A percentile compares a stretch with the other conserved stretches of the same genome.
These are phyloP conservation scores for Oegoconia quadripuncta DNA, from an alignment of 2,888 invertebrate species.

Conservation along the genomic window DNA sequence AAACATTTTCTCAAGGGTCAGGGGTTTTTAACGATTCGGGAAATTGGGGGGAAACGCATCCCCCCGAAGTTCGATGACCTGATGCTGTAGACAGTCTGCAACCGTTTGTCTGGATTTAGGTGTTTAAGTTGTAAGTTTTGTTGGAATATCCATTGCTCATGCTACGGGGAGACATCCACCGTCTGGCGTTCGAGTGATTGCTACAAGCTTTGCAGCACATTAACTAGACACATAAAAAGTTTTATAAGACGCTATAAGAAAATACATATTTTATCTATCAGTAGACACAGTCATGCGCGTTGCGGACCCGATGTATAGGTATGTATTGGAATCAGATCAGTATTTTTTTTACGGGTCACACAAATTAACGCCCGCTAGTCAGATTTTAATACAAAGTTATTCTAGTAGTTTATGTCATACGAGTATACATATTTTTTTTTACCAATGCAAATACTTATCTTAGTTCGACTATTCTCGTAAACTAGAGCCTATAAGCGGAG, in stretches of 20 bases:
- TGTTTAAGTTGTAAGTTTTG: conserved; percentile 26
- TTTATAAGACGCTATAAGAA: background rate
- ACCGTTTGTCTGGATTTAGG: conserved; percentile 29
- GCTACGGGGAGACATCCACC: conserved; percentile 20
- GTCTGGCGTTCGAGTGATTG: conserved; percentile 18
- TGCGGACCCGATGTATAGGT: too few relatives aligned
- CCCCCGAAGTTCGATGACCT: conserved; percentile 32
- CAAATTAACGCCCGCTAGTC: too few relatives aligned
- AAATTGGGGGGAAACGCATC: conserved; percentile 14
- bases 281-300: too few relatives aligned
- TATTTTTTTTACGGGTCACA: too few relatives aligned
- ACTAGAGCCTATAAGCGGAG: too few relatives aligned
- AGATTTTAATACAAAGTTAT: too few relatives aligned
- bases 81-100: conserved; percentile 28
- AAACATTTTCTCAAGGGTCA: conserved; percentile 20
- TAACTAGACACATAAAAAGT: background rate
- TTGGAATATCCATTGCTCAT: conserved; percentile 25
- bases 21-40: conserved; percentile 31
- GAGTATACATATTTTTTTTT: too few relatives aligned
- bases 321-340: too few relatives aligned
- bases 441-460: too few relatives aligned
- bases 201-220: background rate
- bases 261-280: too few relatives aligned
- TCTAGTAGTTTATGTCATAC: too few relatives aligned
- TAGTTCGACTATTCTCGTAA: too few relatives aligned